Conservation (phyloP, 2,888 invertebrate genomes). For the Pollenia angustigena region DNA sequence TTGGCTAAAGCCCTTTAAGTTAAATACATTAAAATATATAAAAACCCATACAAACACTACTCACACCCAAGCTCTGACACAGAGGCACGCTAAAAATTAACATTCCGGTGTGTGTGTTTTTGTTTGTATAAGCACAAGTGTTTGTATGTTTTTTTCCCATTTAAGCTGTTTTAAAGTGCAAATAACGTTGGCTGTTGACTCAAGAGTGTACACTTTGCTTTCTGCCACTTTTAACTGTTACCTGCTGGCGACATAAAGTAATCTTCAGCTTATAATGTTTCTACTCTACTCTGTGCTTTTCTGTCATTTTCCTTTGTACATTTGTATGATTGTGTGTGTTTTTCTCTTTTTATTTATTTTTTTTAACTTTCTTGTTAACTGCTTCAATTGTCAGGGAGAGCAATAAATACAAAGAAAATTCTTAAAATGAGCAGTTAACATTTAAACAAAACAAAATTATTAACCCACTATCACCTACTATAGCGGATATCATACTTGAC, state of each 20-base stretch:
- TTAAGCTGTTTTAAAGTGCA: conserved; percentile 52
- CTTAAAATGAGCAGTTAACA: conserved; percentile 15
- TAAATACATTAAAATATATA: conserved; percentile 46
- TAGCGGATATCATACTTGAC: too few species aligned
- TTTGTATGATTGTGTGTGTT: not conserved
- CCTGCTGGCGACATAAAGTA: conserved; percentile 65
- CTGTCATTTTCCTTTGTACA: not conserved
- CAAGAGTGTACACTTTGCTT: conserved; percentile 46
- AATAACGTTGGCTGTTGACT: conserved; percentile 53
- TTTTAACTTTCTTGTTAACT: not conserved
- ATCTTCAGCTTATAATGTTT: conserved; percentile 64
- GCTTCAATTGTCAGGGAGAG: not conserved
- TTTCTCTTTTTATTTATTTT: not conserved
- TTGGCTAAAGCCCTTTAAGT: conserved; percentile 42
- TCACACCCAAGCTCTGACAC: not conserved
- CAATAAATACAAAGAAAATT: conserved; percentile 29
- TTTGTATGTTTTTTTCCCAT: not conserved
- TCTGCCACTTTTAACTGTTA: conserved; percentile 62
- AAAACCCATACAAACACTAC: not conserved
- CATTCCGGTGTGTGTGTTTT: not conserved
- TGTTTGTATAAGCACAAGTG: not conserved
- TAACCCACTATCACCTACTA: too few species aligned
- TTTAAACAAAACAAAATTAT: too few species aligned
- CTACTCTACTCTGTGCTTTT: not conserved
- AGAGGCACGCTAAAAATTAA: not conserved